These are phyloP conservation scores for Cerastis rubricosa DNA, from an alignment of 2,888 invertebrate genomes.

Conservation along the genomic window DNA sequence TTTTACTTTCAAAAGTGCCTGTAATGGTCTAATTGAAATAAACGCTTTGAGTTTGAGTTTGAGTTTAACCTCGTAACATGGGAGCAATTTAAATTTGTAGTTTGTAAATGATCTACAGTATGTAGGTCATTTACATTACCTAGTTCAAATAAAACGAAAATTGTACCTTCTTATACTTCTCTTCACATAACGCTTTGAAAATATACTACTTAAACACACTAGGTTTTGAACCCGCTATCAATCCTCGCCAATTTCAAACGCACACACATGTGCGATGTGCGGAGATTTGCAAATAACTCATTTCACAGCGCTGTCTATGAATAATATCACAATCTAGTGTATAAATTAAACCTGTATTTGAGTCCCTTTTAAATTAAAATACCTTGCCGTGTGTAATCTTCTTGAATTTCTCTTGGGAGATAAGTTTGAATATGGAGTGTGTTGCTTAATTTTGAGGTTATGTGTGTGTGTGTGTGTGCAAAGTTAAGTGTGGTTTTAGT, in stretches of 20 bases:
- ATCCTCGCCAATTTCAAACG: background rate
- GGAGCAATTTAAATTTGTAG: no score
- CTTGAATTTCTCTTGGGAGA: conserved; percentile 53
- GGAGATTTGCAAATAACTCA: conserved; percentile 57
- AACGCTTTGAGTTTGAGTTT: no score
- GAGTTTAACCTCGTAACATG: no score
- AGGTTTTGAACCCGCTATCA: background rate
- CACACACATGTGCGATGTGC: conserved; percentile 10
- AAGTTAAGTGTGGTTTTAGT: conserved; percentile 38
- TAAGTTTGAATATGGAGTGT: conserved; percentile 24
- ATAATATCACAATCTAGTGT: conserved; percentile 47
- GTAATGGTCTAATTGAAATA: no score
- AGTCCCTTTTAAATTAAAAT: conserved; percentile 54
- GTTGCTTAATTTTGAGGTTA: background rate
- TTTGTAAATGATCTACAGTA: no score
- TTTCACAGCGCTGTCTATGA: conserved; percentile 43
- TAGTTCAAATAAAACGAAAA: no score
- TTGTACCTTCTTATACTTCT: background rate
- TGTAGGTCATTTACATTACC: no score
- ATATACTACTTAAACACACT: background rate
- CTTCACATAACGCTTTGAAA: background rate
- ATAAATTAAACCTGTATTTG: conserved; percentile 52
- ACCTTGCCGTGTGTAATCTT: conserved; percentile 39
- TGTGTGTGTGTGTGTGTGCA: conserved; percentile 4
- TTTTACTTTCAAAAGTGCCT: no score